Conservation (phyloP, 2,888 invertebrate genomes). For the Spilosoma lubricipeda region DNA sequence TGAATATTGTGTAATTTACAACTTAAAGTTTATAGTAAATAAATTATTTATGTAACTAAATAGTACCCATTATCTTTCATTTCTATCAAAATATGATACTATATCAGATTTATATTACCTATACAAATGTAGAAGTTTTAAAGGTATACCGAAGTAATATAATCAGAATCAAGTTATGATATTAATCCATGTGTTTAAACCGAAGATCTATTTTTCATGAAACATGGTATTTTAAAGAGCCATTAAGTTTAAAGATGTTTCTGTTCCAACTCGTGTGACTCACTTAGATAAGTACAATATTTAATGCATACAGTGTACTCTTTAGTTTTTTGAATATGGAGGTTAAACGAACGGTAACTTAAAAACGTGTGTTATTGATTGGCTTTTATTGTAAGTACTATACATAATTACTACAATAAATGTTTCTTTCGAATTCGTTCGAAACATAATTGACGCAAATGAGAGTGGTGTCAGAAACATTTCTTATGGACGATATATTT, state of each 20-base stretch:
- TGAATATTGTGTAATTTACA: not conserved
- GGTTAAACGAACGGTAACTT: slow-evolving; percentile 45
- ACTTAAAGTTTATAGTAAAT: not conserved
- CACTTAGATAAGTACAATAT: not conserved
- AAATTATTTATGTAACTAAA: not conserved
- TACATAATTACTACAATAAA: slow-evolving; percentile 47
- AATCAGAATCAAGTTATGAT: not conserved
- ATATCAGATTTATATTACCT: not conserved
- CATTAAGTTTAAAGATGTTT: not conserved
- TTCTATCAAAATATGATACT: not conserved
- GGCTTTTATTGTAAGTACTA: slow-evolving; percentile 52
- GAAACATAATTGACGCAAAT: slow-evolving; percentile 61
- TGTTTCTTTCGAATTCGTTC: slow-evolving; percentile 50
- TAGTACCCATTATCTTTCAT: not conserved
- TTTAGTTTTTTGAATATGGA: slow-evolving; percentile 33
- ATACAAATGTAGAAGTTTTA: not conserved
- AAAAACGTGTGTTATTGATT: slow-evolving; percentile 42
- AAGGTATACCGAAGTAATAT: not conserved
- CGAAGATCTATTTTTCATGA: not conserved
- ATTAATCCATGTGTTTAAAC: not conserved
- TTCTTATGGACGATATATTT: slow-evolving; percentile 58
- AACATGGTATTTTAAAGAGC: not conserved
- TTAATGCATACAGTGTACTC: slow-evolving; percentile 7
- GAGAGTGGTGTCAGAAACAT: slow-evolving; percentile 56
- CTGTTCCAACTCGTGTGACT: not conserved